A percentile compares a stretch with the other conserved stretches of the same genome.
These are phyloP conservation scores for Polyommatus icarus DNA, from an alignment of 2,888 invertebrate genomes.

Conservation along the genomic window DNA sequence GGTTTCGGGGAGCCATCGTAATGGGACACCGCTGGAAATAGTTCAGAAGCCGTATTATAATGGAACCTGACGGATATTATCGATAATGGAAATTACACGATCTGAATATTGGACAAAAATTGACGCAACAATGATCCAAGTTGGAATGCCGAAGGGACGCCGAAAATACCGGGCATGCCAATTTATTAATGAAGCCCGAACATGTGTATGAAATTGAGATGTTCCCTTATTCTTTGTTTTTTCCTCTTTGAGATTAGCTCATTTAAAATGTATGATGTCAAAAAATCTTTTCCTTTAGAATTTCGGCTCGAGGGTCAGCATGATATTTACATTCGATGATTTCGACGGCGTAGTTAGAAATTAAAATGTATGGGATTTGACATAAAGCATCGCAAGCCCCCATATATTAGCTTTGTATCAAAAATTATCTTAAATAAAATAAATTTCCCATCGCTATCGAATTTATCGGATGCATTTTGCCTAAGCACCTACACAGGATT, in stretches of 20 bases:
- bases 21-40: constrained; percentile 24
- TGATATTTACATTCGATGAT: neutral
- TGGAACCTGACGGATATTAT: neutral
- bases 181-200: neutral
- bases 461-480: neutral
- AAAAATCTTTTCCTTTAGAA: neutral
- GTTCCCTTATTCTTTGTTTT: neutral
- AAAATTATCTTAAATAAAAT: too few relatives aligned
- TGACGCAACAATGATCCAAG: constrained; percentile 14
- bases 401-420: neutral
- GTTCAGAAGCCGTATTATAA: constrained; percentile 25
- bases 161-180: neutral
- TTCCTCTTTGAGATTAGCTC: neutral
- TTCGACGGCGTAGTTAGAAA: neutral
- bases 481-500: neutral
- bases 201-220: neutral
- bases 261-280: constrained; percentile 11
- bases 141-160: neutral
- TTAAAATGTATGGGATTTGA: too few relatives aligned
- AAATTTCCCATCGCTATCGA: neutral
- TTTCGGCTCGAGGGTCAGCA: neutral
- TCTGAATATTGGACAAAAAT: constrained; percentile 8
- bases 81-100: neutral
- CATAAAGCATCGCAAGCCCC: neutral
- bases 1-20: constrained; percentile 22